Conservation (phyloP, 1,140 invertebrate species). For the Mamestra configurata region DNA sequence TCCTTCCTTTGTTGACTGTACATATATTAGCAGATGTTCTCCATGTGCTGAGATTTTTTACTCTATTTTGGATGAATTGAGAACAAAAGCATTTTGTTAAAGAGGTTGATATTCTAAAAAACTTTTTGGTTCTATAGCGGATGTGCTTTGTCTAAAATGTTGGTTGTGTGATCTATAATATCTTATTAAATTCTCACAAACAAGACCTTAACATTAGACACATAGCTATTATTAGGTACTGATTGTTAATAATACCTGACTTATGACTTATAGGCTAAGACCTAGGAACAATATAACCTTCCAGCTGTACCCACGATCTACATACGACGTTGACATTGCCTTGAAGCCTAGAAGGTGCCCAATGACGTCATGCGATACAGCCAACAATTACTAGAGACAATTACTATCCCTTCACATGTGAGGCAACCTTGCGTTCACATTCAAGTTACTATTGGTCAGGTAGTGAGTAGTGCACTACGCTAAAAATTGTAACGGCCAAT, state of each 20-base stretch:
- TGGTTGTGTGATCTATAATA: too few species aligned
- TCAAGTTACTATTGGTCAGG: slow-evolving; percentile 9
- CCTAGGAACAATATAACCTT: slow-evolving; percentile 33
- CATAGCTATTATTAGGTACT: neutral
- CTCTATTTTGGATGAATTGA: too few species aligned
- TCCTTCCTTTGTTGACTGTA: too few species aligned
- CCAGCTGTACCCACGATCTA: slow-evolving; percentile 24
- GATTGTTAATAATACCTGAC: slow-evolving; percentile 12
- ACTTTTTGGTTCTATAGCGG: too few species aligned
- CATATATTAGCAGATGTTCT: too few species aligned
- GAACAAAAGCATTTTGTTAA: too few species aligned
- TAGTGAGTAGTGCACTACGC: neutral
- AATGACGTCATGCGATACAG: slow-evolving; percentile 14
- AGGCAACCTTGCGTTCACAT: slow-evolving; percentile 24
- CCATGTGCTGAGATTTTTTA: too few species aligned
- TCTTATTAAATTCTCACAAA: too few species aligned
- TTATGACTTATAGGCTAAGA: slow-evolving; percentile 19
- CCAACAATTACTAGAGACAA: slow-evolving; percentile 37
- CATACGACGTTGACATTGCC: slow-evolving; percentile 19
- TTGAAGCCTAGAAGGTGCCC: slow-evolving; percentile 26
- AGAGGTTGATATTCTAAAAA: too few species aligned
- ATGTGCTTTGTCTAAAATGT: too few species aligned
- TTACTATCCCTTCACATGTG: slow-evolving; percentile 40
- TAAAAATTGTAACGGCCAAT: slow-evolving; percentile 2
- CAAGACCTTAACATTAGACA: neutral